phyloP scores from a whole-genome alignment of 2,888 invertebrate genomes.

The Drosophila ustulata region DNA sequence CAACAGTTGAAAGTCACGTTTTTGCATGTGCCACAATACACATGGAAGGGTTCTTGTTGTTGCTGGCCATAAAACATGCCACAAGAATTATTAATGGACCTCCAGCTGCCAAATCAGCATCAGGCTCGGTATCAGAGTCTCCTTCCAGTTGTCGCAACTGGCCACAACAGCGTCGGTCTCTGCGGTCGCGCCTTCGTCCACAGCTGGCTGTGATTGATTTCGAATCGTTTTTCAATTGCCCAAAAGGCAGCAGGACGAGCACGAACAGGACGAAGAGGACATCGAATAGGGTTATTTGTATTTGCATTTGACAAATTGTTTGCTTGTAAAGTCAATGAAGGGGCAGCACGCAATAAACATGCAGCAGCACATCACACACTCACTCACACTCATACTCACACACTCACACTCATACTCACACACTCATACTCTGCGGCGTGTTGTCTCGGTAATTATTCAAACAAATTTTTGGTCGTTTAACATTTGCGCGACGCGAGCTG shows the following conservation, averaged over 20 bases:
- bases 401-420: background rate
- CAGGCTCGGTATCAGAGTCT: background rate
- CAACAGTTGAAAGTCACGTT: slow-evolving; percentile 78
- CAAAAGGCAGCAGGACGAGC: slow-evolving; percentile 28
- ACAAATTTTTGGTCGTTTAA: slow-evolving; percentile 68
- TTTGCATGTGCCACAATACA: slow-evolving; percentile 58
- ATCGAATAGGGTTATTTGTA: slow-evolving; percentile 73
- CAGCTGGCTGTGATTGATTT: slow-evolving; percentile 75
- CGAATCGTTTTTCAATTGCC: slow-evolving; percentile 81
- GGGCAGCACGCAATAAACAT: slow-evolving; percentile 63
- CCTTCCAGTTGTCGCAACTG: no score
- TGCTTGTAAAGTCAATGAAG: slow-evolving; percentile 75
- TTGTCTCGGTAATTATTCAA: slow-evolving; percentile 78
- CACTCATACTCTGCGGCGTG: slow-evolving; percentile 25
- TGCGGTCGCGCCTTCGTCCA: slow-evolving; percentile 47
- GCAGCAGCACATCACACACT: slow-evolving; percentile 31
- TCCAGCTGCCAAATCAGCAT: slow-evolving; percentile 43
- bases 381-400: slow-evolving; percentile 5
- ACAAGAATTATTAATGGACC: slow-evolving; percentile 80
- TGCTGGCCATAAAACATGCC: slow-evolving; percentile 73
- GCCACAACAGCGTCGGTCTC: background rate
- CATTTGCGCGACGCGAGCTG: slow-evolving; percentile 36
- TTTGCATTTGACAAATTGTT: slow-evolving; percentile 80
- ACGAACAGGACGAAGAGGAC: background rate
- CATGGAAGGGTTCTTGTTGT: slow-evolving; percentile 53